phyloP scores from a whole-genome alignment of 35 echinoderm and acorn worm genomes.

The Heliocidaris tuberculata region DNA sequence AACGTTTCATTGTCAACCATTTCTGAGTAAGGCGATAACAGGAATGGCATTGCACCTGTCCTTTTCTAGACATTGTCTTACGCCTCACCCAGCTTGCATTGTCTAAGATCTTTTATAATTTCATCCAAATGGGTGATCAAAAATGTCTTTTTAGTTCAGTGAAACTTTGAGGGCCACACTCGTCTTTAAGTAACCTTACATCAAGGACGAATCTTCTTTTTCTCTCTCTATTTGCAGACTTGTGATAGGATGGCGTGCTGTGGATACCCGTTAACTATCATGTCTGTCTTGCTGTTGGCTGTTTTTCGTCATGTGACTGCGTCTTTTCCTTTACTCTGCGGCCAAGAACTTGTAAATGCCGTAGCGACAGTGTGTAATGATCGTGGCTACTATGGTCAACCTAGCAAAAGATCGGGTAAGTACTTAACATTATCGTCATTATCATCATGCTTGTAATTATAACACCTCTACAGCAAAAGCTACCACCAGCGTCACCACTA shows the following conservation, averaged over 20 bases:
- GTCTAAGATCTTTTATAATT: not conserved
- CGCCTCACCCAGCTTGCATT: not conserved
- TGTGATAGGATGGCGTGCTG: not conserved
- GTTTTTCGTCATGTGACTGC: not conserved
- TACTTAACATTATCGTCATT: not conserved
- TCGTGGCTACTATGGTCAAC: constrained; percentile 46
- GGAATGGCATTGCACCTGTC: not conserved
- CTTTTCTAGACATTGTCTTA: not conserved
- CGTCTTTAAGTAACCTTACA: not conserved
- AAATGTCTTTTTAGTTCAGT: not conserved
- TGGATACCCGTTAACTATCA: not conserved
- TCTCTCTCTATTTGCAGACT: not conserved
- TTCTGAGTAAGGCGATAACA: not conserved
- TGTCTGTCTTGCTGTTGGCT: not conserved
- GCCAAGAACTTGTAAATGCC: constrained; percentile 48
- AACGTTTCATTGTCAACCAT: not conserved
- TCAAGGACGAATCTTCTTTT: not conserved
- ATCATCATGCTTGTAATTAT: not conserved
- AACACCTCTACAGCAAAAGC: not conserved
- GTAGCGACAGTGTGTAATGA: constrained; percentile 47
- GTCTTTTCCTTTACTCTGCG: constrained; percentile 21
- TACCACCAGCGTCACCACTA: not conserved
- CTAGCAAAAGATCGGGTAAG: constrained; percentile 28
- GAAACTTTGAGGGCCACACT: not conserved
- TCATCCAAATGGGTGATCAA: not conserved